A percentile compares a stretch with the other conserved stretches of the same genome.
These are phyloP conservation scores for Prionchulus punctatus DNA, from an alignment of 2,888 invertebrate species.

Conservation along the genomic window DNA sequence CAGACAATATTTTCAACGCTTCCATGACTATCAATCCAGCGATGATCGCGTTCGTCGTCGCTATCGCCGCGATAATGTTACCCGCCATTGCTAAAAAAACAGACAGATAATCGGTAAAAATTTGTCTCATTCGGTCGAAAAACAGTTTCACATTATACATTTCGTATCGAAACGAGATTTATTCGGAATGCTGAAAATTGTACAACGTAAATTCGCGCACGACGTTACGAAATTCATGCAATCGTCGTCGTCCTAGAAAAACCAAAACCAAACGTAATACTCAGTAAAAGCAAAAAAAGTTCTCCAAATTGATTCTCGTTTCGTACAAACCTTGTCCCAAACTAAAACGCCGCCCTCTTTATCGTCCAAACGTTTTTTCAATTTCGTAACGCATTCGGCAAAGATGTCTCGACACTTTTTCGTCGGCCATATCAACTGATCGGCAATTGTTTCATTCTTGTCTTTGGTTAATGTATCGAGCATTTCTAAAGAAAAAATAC, in stretches of 20 bases:
- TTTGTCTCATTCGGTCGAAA: not conserved
- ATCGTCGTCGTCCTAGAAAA: slow-evolving; percentile 55
- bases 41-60: slow-evolving; percentile 93
- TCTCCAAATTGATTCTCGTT: not conserved
- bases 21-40: slow-evolving; percentile 86
- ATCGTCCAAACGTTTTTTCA: slow-evolving; percentile 25
- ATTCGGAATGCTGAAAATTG: slow-evolving; percentile 68
- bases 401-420: slow-evolving; percentile 52
- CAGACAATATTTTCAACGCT: slow-evolving; percentile 55
- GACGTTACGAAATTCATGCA: slow-evolving; percentile 92
- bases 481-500: too few relatives aligned
- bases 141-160: slow-evolving; percentile 48
- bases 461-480: too few relatives aligned
- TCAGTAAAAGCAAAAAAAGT: slow-evolving; percentile 2
- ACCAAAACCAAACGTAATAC: not conserved
- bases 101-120: not conserved
- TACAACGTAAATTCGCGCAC: slow-evolving; percentile 76
- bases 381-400: slow-evolving; percentile 17
- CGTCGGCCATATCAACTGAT: slow-evolving; percentile 62
- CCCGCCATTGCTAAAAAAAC: slow-evolving; percentile 67
- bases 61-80: slow-evolving; percentile 97
- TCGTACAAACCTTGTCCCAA: slow-evolving; percentile 65
- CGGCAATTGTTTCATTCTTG: slow-evolving; percentile 50
- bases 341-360: slow-evolving; percentile 47
- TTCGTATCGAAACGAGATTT: slow-evolving; percentile 85